Conservation (phyloP, 2,888 invertebrate genomes). For the Leucophenga montana region DNA sequence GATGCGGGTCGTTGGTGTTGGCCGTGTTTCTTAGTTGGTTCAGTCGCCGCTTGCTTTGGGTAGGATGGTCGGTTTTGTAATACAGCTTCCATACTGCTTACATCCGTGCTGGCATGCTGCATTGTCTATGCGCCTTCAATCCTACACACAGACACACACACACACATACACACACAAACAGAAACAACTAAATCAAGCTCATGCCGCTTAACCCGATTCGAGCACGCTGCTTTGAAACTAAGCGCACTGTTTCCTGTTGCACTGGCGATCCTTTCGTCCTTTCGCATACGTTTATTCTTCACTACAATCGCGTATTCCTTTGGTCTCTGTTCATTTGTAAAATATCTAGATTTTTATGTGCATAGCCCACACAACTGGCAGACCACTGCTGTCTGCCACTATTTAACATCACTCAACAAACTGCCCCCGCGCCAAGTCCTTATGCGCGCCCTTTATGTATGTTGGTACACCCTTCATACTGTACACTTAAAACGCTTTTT, state of each 20-base stretch:
- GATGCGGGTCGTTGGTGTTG: constrained; percentile 21
- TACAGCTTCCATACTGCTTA: background rate
- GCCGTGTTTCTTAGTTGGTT: constrained; percentile 4
- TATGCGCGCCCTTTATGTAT: background rate
- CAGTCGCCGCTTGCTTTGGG: background rate
- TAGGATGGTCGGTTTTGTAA: background rate
- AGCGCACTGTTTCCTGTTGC: background rate
- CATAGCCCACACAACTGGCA: background rate
- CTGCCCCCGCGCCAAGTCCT: background rate
- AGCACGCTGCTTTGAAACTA: background rate
- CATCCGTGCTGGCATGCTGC: background rate
- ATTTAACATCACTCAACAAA: background rate
- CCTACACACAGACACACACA: constrained; percentile 1
- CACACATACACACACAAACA: background rate
- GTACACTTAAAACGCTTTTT: constrained; percentile 65
- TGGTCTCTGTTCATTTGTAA: constrained; percentile 21
- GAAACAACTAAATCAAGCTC: constrained; percentile 4
- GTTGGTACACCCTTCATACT: constrained; percentile 54
- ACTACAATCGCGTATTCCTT: background rate
- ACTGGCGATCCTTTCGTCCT: background rate
- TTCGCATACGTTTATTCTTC: background rate
- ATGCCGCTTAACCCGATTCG: constrained; percentile 18
- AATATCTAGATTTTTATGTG: constrained; percentile 14
- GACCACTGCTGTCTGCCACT: background rate
- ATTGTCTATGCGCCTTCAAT: background rate